A percentile compares a stretch with the other conserved stretches of the same genome.
Conservation (phyloP, 2,888 invertebrate species). For the Linyphia triangularis region DNA sequence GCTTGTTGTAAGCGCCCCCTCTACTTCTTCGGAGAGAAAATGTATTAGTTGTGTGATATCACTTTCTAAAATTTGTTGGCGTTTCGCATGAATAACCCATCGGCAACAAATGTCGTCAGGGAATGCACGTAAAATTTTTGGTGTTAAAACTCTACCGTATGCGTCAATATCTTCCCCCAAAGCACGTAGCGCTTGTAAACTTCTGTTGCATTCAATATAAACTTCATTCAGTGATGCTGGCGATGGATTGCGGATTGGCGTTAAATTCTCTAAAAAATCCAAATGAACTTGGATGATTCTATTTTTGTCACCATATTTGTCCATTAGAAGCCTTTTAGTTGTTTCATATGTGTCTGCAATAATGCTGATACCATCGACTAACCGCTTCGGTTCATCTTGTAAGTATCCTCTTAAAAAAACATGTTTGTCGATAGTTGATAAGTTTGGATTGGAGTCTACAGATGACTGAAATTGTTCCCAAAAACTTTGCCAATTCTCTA, state of each 20-base stretch:
- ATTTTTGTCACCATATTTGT: not conserved
- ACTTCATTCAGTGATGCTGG: slow-evolving; percentile 10
- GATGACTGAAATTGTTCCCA: not conserved
- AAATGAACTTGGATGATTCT: slow-evolving; percentile 5
- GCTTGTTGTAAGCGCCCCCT: not conserved
- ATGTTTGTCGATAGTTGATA: not conserved
- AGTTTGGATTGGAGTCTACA: not conserved
- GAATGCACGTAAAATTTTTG: too few relatives aligned
- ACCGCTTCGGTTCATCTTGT: not conserved
- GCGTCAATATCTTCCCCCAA: too few relatives aligned
- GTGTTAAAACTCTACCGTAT: not conserved
- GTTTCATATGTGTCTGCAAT: not conserved
- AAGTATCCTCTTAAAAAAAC: not conserved
- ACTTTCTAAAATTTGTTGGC: too few relatives aligned
- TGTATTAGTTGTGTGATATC: too few relatives aligned
- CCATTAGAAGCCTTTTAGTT: not conserved
- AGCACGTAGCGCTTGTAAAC: too few relatives aligned
- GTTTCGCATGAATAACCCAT: too few relatives aligned
- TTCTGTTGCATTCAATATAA: too few relatives aligned
- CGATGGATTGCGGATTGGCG: not conserved
- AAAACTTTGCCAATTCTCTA: not conserved
- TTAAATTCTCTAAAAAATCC: slow-evolving; percentile 1
- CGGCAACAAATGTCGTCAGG: too few relatives aligned
- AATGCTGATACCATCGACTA: not conserved
- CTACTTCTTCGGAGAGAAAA: slow-evolving; percentile 2